These are phyloP conservation scores for Camponotus pennsylvanicus DNA, from an alignment of 1,140 invertebrate species.

Conservation along the genomic window DNA sequence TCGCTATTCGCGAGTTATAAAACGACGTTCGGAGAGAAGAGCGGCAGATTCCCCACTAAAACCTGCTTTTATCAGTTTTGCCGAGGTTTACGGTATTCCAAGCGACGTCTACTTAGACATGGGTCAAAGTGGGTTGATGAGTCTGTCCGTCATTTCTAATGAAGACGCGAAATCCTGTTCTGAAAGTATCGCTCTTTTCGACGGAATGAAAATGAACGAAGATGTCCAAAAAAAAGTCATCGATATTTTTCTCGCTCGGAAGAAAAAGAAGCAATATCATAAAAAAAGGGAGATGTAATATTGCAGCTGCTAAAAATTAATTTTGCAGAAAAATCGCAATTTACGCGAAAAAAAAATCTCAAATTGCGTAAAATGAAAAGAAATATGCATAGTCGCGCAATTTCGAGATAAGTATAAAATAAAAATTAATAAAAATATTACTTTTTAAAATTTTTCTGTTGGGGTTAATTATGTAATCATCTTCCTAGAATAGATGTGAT, in stretches of 20 bases:
- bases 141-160: not conserved
- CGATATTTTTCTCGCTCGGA: not conserved
- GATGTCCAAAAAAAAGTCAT: not conserved
- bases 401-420: not conserved
- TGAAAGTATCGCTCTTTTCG: not conserved
- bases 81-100: constrained; percentile 69
- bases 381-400: not conserved
- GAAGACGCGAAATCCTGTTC: not conserved
- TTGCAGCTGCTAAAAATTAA: not conserved
- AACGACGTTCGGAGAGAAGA: constrained; percentile 52
- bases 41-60: constrained; percentile 53
- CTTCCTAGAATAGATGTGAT: not conserved
- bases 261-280: not conserved
- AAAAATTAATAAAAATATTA: not conserved
- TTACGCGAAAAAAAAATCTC: not conserved
- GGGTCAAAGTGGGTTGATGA: constrained; percentile 55
- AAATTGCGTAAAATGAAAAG: not conserved
- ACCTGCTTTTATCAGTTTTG: constrained; percentile 75
- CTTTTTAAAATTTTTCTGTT: not conserved
- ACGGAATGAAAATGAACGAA: not conserved
- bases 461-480: not conserved
- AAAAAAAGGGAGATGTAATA: not conserved
- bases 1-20: constrained; percentile 44
- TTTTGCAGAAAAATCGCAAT: not conserved
- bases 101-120: constrained; percentile 24